Evolutionary conservation across 2,888 invertebrate genomes (phyloP), one percentile per base, ranked within the genome.

Genomic region (Salpingus planirostris): DNA sequence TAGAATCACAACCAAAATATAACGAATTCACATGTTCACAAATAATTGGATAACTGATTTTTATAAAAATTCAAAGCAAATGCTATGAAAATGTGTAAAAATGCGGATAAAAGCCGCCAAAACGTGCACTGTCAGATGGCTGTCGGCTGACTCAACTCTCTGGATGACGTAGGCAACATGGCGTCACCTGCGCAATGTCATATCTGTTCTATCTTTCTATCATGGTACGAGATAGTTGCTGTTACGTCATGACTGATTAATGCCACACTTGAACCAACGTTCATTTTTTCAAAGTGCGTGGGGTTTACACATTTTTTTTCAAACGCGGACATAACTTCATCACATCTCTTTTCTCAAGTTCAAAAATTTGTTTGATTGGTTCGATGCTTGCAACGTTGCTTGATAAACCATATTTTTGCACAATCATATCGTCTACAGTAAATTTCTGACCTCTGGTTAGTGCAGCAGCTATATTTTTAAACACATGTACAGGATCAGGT

Each of bases 281-380:
- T 32, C 36, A 36, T 36, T 18, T 27, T 36, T 13, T 36, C 36
- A 27, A 32, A 36, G 32, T 36, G 36, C n/a, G 27, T 21, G 7
- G 36, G 36, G 1, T 27, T 5, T 10, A 11, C 7, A 33, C 31
- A 21, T 32, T 36, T 26, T 36, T 15, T 27, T 36, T 31, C n/a
- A 36, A 24, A n/a, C 32, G 26, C 8, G 37, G 37, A 21, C 37
- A 37, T 29, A 33, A 33, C 13, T 37, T 37, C 11, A 37, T 10
- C n/a, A 21, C 14, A 29, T 37, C 26, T 24, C 14, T 12, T 11
- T 28, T 28, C 3, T 37, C 37, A 4, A 35, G 5, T 14, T 33
- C 26, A 13, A 10, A 34, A 13, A 13, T 18, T 24, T 15, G 30
- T 18, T 24, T 29, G 3, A 34, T 13, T 11, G 34, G 18, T 31